Evolutionary conservation across 2,888 invertebrate species (phyloP).

Genomic region (Ophion obscuratus): DNA sequence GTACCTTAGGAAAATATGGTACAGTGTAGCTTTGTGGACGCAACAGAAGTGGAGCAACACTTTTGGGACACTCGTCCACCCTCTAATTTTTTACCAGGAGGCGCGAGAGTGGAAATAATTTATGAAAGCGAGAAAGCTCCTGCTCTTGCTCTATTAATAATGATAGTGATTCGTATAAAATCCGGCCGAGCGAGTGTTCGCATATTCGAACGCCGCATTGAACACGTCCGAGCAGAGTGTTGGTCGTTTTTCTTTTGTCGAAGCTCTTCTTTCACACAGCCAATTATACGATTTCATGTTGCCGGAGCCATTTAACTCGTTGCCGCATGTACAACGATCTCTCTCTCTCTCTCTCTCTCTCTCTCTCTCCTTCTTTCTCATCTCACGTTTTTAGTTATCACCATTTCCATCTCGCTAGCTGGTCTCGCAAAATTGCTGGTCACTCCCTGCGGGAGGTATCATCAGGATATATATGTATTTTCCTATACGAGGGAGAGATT

Average conservation of each 20-base stretch:
- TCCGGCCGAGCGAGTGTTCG: background rate
- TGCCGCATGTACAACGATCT: constrained; percentile 31
- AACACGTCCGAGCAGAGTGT: background rate
- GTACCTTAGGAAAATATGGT: too few relatives aligned
- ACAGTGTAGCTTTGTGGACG: too few relatives aligned
- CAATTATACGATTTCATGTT: constrained; percentile 58
- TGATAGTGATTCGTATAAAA: background rate
- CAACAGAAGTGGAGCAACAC: too few relatives aligned
- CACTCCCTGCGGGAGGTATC: constrained; percentile 38
- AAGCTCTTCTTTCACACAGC: constrained; percentile 54
- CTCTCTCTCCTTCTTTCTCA: constrained; percentile 24
- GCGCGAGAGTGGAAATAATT: too few relatives aligned
- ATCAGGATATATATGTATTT: constrained; percentile 13
- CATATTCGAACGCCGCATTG: background rate
- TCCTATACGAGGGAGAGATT: constrained; percentile 26
- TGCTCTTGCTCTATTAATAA: constrained; percentile 4
- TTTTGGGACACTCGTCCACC: too few relatives aligned
- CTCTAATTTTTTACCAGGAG: too few relatives aligned
- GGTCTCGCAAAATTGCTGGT: constrained; percentile 60
- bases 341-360: constrained; percentile 16
- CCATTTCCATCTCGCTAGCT: constrained; percentile 64
- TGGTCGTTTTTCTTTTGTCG: constrained; percentile 11
- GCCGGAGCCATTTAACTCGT: constrained; percentile 48
- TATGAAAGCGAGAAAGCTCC: background rate
- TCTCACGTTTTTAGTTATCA: constrained; percentile 43